A percentile compares a stretch with the other conserved stretches of the same genome.
Conservation (phyloP, 2,888 invertebrate species). For the Latrodectus hesperus region DNA sequence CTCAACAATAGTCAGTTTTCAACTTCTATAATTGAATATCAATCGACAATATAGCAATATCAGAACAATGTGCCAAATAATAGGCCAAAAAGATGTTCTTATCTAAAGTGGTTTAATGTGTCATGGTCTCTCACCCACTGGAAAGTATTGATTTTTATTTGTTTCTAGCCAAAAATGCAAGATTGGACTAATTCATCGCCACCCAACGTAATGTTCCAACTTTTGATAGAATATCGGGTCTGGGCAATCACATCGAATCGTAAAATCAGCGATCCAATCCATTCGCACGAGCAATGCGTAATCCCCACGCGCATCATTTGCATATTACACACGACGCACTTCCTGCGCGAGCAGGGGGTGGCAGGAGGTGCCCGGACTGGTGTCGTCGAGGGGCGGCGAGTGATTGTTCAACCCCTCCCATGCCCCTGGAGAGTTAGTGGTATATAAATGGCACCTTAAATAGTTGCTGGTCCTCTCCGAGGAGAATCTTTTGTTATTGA, state of each 20-base stretch:
- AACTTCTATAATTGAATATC: too few species aligned
- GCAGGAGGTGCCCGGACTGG: conserved; percentile 53
- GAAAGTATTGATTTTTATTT: too few species aligned
- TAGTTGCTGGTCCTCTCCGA: conserved; percentile 45
- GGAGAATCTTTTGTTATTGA: conserved; percentile 58
- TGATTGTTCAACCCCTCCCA: conserved; percentile 7
- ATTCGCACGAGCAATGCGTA: conserved; percentile 4
- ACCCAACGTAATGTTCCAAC: too few species aligned
- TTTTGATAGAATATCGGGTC: too few species aligned
- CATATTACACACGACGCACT: conserved; percentile 18
- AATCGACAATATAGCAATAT: too few species aligned
- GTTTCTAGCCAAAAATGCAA: too few species aligned
- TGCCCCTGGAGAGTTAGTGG: conserved; percentile 48
- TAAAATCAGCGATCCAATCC: not conserved
- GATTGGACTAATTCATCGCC: too few species aligned
- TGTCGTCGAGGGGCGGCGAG: conserved; percentile 41
- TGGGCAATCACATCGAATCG: not conserved
- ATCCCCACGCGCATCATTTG: conserved; percentile 32
- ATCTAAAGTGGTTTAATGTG: too few species aligned
- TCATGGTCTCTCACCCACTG: too few species aligned
- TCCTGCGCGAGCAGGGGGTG: conserved; percentile 5
- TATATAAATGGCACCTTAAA: conserved; percentile 69
- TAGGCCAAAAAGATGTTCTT: too few species aligned
- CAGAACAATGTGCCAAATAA: too few species aligned
- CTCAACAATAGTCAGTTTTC: too few species aligned